Conservation (phyloP, 1,140 invertebrate species). For the Gerris buenoi region DNA sequence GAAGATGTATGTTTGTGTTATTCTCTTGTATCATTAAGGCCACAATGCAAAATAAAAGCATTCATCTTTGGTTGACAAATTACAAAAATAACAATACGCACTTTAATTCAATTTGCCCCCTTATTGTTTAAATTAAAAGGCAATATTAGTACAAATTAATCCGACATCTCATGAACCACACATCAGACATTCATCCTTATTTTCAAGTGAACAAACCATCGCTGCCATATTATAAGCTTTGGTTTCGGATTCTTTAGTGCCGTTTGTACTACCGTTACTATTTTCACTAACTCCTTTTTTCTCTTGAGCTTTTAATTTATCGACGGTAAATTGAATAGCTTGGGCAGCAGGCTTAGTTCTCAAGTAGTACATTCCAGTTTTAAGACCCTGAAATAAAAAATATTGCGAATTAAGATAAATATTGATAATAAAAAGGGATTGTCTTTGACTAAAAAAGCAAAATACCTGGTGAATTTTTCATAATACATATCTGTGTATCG, state of each 20-base stretch:
- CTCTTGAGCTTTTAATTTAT: constrained; percentile 53
- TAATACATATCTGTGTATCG: no score
- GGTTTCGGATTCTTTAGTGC: constrained; percentile 16
- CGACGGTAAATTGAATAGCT: constrained; percentile 95
- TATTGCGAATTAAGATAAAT: constrained; percentile 5
- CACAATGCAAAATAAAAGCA: no score
- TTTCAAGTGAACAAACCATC: constrained; percentile 73
- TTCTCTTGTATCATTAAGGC: no score
- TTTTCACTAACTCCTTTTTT: constrained; percentile 6
- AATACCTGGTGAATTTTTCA: no score
- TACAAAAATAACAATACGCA: no score
- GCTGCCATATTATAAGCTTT: constrained; percentile 45
- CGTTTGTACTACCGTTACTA: constrained; percentile 17
- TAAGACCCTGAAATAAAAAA: constrained; percentile 54
- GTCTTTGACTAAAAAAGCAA: no score
- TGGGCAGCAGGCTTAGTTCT: constrained; percentile 90
- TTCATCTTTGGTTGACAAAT: no score
- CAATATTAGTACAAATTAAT: no score
- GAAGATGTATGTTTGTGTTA: no score
- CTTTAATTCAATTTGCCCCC: no score
- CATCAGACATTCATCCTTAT: constrained; percentile 78
- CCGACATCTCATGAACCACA: constrained; percentile 56
- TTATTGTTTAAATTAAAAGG: no score
- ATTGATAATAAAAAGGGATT: no score
- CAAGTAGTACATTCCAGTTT: constrained; percentile 99